Base-by-base conservation (phyloP, 1,140 invertebrate species). In the Nautilus pompilius region DNA sequence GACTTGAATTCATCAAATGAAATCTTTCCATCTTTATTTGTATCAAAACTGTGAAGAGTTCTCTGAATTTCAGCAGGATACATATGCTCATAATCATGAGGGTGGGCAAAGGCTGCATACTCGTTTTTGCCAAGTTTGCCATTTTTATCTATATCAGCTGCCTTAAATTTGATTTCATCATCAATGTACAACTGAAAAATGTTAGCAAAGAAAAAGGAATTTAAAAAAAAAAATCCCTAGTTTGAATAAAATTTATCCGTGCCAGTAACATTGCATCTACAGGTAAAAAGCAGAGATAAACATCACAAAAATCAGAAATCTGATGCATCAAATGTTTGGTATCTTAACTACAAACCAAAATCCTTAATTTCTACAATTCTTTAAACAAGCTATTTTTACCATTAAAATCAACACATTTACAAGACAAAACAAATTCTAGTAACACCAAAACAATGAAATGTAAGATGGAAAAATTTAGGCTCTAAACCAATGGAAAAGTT, bases 41-140 rank as follows among this genome's bases (percentile, higher is more conserved):
- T 84, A 82, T 98, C 95, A 80, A 93, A 93, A 60, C 95, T 92
- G 2, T 87, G 81, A 60, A 98, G 82, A 0, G 91, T 92, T 80
- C 94, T 91, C 72, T 91, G 86, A 58, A 97, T 81, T 65, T 98
- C 87, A 57, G 91, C 83, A 26, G 90, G 87, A 71, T 93, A 87
- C 95, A 98, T 98, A 72, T 88, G 86, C 41, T 89, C 88, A 82
- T 92, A 90, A 80, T 99, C 95, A 83, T 98, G 95, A 0, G 96
- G 96, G 84, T 95, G 94, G 41, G 91, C 89, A 78, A 98, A 98
- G 8, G 90, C 87, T 71, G 91, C 84, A 84, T 93, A 98, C 83
- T 99, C 96, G 24, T 89, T 83, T 28, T 86, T 73, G 72, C 90
- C 86, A 30, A 99, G 85, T 51, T 84, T 80, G 3, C 90, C 90